Evolutionary conservation across 2,888 invertebrate genomes (phyloP).

Genomic region (Meloe dianella): DNA sequence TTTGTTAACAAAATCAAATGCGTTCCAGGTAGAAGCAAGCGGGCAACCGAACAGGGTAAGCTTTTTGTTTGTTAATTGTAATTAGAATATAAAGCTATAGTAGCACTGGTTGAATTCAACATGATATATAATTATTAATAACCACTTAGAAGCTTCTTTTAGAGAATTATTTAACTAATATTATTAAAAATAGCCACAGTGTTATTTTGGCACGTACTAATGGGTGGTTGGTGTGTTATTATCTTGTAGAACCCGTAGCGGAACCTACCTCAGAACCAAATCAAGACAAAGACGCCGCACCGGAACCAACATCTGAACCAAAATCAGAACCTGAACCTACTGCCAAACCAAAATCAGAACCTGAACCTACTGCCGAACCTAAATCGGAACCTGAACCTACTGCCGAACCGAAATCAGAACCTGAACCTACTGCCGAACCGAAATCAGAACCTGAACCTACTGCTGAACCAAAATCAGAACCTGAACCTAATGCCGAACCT

Average conservation of each 20-base stretch:
- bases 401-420: slow-evolving; percentile 53
- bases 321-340: slow-evolving; percentile 48
- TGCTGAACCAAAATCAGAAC: slow-evolving; percentile 55
- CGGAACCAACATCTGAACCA: slow-evolving; percentile 55
- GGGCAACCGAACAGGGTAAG: slow-evolving; percentile 25
- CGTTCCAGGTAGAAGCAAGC: slow-evolving; percentile 47
- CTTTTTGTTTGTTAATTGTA: not conserved
- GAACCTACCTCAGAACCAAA: slow-evolving; percentile 54
- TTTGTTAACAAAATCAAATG: not conserved
- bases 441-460: slow-evolving; percentile 55
- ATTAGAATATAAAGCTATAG: not conserved
- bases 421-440: slow-evolving; percentile 52
- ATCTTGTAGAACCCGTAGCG: slow-evolving; percentile 49
- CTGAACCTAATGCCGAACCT: slow-evolving; percentile 52
- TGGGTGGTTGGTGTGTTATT: slow-evolving; percentile 51
- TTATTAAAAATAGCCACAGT: not conserved
- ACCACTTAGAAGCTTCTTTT: too few relatives aligned
- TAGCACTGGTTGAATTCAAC: too few relatives aligned
- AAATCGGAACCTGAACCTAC: slow-evolving; percentile 55
- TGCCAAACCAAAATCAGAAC: slow-evolving; percentile 47
- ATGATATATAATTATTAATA: too few relatives aligned
- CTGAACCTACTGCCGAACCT: slow-evolving; percentile 54
- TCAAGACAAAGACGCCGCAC: slow-evolving; percentile 30
- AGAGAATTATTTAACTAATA: not conserved
- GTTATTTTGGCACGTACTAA: slow-evolving; percentile 38